phyloP scores from a whole-genome alignment of 2,113 vertebrate species.

The Crotophaga sulcirostris region DNA sequence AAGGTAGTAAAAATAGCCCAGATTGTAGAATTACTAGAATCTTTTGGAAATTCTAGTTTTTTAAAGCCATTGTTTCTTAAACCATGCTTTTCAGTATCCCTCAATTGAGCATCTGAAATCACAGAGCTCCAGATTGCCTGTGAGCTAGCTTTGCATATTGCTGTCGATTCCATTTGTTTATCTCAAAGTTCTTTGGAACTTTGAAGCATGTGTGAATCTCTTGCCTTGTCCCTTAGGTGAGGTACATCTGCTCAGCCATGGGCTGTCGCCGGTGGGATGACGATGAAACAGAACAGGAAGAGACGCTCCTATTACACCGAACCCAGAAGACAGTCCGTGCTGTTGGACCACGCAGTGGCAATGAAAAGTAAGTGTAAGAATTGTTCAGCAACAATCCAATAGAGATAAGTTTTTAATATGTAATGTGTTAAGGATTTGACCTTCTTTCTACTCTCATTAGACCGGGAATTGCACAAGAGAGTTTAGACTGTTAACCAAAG shows the following conservation, averaged over 20 bases:
- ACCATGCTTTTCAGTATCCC: not conserved
- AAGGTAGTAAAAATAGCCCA: not conserved
- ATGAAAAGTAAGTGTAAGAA: constrained; percentile 85
- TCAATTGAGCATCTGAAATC: not conserved
- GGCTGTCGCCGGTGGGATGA: constrained; percentile 92
- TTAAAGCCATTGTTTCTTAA: not conserved
- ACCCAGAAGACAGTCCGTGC: constrained; percentile 97
- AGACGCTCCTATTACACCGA: constrained; percentile 89
- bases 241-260: constrained; percentile 93
- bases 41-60: not conserved
- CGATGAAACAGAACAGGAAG: constrained; percentile 85
- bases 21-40: not conserved
- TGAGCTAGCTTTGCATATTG: not conserved
- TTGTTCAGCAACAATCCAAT: fast-evolving
- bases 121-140: fast-evolving
- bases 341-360: constrained; percentile 91
- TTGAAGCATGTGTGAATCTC: not conserved
- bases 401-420: fast-evolving
- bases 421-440: not conserved
- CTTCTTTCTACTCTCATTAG: not conserved
- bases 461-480: not conserved
- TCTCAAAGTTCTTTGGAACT: not conserved
- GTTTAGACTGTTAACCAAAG: not conserved
- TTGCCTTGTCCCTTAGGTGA: constrained; percentile 76
- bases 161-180: not conserved